Evolutionary conservation across 1,140 invertebrate species (phyloP).

Genomic region (Zophobas atratus): DNA sequence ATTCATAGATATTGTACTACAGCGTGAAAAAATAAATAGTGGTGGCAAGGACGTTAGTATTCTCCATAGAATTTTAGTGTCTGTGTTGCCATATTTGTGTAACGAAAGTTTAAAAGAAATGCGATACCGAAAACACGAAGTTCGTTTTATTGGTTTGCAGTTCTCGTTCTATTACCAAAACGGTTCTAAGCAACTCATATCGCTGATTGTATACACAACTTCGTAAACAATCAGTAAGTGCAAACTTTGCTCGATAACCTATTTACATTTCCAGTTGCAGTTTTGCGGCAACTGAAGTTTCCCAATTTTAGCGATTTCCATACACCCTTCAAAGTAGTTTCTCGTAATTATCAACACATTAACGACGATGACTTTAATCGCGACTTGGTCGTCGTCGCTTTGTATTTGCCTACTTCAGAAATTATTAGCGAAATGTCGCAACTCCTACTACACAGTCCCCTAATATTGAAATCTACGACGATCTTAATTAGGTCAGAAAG

Average conservation of each 20-base stretch:
- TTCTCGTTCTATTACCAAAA: too few relatives aligned
- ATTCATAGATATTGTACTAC: too few relatives aligned
- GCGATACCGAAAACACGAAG: too few relatives aligned
- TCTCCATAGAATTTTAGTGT: too few relatives aligned
- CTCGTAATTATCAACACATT: not conserved
- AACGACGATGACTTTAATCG: not conserved
- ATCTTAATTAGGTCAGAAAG: constrained; percentile 38
- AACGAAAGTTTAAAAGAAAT: too few relatives aligned
- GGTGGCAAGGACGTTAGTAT: too few relatives aligned
- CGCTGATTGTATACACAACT: too few relatives aligned
- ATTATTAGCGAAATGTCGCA: not conserved
- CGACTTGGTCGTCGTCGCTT: not conserved
- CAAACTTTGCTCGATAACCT: not conserved
- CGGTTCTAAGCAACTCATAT: too few relatives aligned
- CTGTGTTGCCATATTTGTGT: too few relatives aligned
- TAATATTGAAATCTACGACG: constrained; percentile 16
- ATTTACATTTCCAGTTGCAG: not conserved
- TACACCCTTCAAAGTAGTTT: not conserved
- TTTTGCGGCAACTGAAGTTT: not conserved
- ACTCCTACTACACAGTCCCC: not conserved
- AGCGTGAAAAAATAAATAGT: too few relatives aligned
- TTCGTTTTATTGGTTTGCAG: too few relatives aligned
- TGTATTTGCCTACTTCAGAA: not conserved
- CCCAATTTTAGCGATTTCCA: not conserved
- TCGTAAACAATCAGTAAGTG: too few relatives aligned